Percentiles rank a stretch among this genome's conserved stretches.
Evolutionary conservation across 2,888 invertebrate genomes (phyloP).

Genomic region (Standfussiana lucernea): DNA sequence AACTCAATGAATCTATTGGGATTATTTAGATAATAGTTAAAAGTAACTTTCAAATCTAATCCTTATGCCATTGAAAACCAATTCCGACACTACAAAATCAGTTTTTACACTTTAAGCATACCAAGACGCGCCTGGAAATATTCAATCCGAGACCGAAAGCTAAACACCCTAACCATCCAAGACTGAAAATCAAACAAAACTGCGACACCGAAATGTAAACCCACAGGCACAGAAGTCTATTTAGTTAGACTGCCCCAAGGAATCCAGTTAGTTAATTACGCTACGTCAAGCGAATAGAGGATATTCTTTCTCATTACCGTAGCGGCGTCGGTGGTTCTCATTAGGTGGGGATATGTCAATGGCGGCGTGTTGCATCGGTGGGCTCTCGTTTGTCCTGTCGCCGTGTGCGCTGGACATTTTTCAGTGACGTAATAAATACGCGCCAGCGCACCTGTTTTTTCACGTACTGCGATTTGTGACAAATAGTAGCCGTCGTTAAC

Average conservation of each 20-base stretch:
- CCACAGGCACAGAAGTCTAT: constrained; percentile 45
- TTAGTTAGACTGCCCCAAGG: constrained; percentile 60
- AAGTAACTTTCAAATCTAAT: not conserved
- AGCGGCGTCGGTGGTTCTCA: constrained; percentile 79
- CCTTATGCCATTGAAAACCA: not conserved
- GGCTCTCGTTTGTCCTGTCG: constrained; percentile 83
- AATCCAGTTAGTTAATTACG: constrained; percentile 80
- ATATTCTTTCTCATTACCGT: constrained; percentile 84
- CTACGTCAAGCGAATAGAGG: constrained; percentile 78
- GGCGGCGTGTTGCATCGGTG: constrained; percentile 76
- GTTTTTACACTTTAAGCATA: not conserved
- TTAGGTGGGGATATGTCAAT: constrained; percentile 83
- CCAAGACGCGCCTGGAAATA: not conserved
- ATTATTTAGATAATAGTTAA: not conserved
- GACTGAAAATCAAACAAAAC: constrained; percentile 35
- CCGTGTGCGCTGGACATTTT: constrained; percentile 80
- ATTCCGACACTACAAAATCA: not conserved
- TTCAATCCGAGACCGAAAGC: constrained; percentile 2
- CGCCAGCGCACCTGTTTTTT: constrained; percentile 81
- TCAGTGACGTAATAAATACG: constrained; percentile 82
- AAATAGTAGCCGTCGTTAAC: constrained; percentile 77
- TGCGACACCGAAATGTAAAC: constrained; percentile 40
- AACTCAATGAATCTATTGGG: not conserved
- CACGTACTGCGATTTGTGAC: constrained; percentile 73
- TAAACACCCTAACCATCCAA: not conserved